Conservation (phyloP, 2,888 invertebrate species). For the Xestia c-nigrum region DNA sequence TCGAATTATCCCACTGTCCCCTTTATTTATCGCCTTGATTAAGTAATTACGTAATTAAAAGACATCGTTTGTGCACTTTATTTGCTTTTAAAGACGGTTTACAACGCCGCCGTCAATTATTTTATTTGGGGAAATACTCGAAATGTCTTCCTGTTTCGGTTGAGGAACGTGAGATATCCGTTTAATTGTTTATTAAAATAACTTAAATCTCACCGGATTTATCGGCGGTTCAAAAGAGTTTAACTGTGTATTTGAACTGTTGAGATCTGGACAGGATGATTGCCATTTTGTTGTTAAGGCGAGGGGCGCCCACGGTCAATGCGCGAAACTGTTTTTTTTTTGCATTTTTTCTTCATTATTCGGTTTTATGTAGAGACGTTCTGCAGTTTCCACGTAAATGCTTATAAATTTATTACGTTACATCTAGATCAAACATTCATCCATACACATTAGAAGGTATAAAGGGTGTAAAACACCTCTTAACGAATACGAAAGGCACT, state of each 20-base stretch:
- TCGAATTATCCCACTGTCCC: conserved; percentile 18
- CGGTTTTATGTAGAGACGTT: neutral
- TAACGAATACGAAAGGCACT: no score
- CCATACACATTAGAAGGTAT: no score
- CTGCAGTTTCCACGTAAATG: neutral
- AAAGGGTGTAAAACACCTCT: no score
- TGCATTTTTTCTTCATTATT: neutral
- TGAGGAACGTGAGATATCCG: conserved; percentile 49
- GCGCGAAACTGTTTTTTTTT: neutral
- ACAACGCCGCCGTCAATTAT: conserved; percentile 59
- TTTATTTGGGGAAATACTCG: conserved; percentile 65
- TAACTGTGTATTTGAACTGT: conserved; percentile 42
- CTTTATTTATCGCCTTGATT: conserved; percentile 63
- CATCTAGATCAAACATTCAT: no score
- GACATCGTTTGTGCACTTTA: conserved; percentile 37
- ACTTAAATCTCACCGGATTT: conserved; percentile 50
- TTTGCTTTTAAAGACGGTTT: conserved; percentile 32
- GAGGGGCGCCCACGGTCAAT: neutral
- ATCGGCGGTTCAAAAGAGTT: conserved; percentile 51
- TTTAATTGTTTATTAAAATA: conserved; percentile 70
- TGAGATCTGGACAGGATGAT: conserved; percentile 45
- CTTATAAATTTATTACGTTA: neutral
- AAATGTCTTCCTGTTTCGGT: conserved; percentile 54
- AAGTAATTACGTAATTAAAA: conserved; percentile 62
- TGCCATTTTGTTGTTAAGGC: neutral